Evolutionary conservation across 1,140 invertebrate species (phyloP).

Genomic region (Danaus melanippus): DNA sequence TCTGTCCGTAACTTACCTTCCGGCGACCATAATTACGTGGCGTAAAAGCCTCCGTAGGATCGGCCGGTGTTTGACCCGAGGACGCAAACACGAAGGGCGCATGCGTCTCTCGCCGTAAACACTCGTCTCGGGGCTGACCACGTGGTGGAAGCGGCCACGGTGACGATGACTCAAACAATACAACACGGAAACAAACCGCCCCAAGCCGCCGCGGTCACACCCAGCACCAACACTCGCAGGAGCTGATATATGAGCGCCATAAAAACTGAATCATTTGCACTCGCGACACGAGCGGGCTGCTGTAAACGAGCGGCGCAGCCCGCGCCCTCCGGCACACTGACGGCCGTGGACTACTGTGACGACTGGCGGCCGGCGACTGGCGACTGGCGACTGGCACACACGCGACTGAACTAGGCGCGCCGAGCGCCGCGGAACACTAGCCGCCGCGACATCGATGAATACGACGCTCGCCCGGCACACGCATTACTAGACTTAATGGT

Average conservation of each 20-base stretch:
- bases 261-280: conserved; percentile 69
- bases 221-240: conserved; percentile 63
- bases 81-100: conserved; percentile 53
- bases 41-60: conserved; percentile 48
- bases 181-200: conserved; percentile 52
- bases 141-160: conserved; percentile 27
- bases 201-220: conserved; percentile 59
- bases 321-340: conserved; percentile 60
- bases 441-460: conserved; percentile 8
- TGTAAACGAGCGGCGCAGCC: conserved; percentile 57
- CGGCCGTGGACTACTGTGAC: conserved; percentile 15
- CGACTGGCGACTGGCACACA: too few species aligned
- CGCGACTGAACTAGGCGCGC: background rate
- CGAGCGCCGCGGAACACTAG: conserved; percentile 8
- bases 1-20: conserved; percentile 16
- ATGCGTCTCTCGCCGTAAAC: conserved; percentile 62
- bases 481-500: too few species aligned
- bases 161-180: conserved; percentile 26
- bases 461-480: background rate
- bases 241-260: conserved; percentile 60
- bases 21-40: conserved; percentile 38
- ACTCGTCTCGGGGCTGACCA: conserved; percentile 41
- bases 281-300: conserved; percentile 60
- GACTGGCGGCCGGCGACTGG: background rate
- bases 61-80: conserved; percentile 61